phyloP scores from a whole-genome alignment of 2,888 invertebrate species.

The Drosophila algonquin region DNA sequence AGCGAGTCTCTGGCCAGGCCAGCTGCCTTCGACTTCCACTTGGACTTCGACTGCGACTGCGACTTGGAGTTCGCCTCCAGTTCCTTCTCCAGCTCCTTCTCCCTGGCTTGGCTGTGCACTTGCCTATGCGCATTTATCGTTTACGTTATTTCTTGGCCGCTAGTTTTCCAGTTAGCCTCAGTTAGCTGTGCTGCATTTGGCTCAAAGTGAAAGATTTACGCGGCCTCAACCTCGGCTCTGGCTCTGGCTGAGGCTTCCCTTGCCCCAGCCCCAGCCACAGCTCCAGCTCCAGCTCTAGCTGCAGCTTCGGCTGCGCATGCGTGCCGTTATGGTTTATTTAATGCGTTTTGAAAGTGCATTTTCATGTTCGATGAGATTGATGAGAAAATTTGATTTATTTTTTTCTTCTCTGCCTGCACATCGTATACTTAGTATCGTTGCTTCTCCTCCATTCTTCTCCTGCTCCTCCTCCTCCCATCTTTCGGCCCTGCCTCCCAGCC shows the following conservation, averaged over 20 bases:
- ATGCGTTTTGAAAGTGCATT: conserved; percentile 83
- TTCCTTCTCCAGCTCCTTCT: neutral
- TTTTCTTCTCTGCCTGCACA: conserved; percentile 57
- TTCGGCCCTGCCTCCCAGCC: neutral
- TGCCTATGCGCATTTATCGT: conserved; percentile 80
- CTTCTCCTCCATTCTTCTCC: neutral
- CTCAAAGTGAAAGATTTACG: conserved; percentile 80
- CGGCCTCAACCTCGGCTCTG: conserved; percentile 64
- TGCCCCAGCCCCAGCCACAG: neutral
- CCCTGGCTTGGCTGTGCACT: conserved; percentile 58
- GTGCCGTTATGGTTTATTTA: conserved; percentile 83
- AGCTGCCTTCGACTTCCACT: conserved; percentile 38
- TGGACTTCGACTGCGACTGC: conserved; percentile 12
- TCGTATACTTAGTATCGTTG: conserved; percentile 45
- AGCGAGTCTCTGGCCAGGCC: conserved; percentile 27
- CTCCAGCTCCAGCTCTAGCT: neutral
- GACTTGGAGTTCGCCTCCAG: conserved; percentile 10
- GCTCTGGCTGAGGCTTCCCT: conserved; percentile 1
- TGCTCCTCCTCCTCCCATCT: conserved; percentile 4
- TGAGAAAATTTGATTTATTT: conserved; percentile 81
- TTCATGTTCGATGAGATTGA: conserved; percentile 82
- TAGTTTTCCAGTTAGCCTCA: conserved; percentile 78
- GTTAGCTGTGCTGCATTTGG: conserved; percentile 77
- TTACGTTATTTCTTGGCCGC: conserved; percentile 78
- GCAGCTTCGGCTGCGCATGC: conserved; percentile 64